These are phyloP conservation scores for Taxidea taxus DNA, from an alignment of 2,113 vertebrate species.

Conservation along the genomic window DNA sequence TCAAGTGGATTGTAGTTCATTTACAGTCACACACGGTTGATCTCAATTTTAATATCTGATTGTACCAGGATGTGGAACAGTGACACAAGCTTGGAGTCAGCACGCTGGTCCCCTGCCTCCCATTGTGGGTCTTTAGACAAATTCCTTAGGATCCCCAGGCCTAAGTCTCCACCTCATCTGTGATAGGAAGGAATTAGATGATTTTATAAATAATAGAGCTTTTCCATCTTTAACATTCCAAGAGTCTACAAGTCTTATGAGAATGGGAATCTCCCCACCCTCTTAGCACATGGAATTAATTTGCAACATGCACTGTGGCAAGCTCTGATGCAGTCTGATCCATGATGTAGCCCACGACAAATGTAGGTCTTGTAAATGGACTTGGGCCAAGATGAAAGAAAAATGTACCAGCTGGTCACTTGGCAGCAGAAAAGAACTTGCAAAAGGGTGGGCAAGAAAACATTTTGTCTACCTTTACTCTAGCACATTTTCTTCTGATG, in stretches of 20 bases:
- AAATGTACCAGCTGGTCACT: not conserved
- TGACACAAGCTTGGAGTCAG: not conserved
- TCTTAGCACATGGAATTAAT: slow-evolving; percentile 32
- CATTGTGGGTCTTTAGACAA: not conserved
- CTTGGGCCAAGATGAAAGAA: not conserved
- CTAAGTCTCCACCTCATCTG: not conserved
- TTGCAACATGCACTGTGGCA: not conserved
- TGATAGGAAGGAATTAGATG: not conserved
- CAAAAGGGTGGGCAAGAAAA: not conserved
- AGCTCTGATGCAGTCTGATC: not conserved
- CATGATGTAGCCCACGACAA: not conserved
- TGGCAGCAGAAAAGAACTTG: not conserved
- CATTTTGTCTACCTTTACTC: not conserved
- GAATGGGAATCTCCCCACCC: not conserved
- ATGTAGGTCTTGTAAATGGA: not conserved
- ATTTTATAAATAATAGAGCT: not conserved
- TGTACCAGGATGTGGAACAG: fast-evolving
- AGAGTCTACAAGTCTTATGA: not conserved
- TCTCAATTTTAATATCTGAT: not conserved
- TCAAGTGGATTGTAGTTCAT: not conserved
- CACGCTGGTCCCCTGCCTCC: not conserved
- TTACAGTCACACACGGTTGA: not conserved
- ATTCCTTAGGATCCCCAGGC: not conserved
- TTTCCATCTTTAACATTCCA: not conserved
- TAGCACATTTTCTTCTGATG: not conserved